Percentiles rank a stretch among this genome's conserved stretches.
phyloP scores from a whole-genome alignment of 35 echinoderm and acorn worm species.

The Ophioderma brevispina region DNA sequence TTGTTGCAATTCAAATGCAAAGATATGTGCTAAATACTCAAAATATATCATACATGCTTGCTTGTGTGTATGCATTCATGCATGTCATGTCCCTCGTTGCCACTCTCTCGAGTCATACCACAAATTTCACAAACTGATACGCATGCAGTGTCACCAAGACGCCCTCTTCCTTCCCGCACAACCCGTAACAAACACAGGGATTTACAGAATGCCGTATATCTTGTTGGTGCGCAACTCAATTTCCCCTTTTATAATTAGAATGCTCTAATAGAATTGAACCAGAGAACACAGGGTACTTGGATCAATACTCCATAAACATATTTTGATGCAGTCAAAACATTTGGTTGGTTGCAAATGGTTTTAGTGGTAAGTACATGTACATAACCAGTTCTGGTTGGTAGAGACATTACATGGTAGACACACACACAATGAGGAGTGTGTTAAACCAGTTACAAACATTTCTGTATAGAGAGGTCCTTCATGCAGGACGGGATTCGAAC shows the following conservation, averaged over 20 bases:
- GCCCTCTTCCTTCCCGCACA: too few relatives aligned
- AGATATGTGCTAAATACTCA: too few relatives aligned
- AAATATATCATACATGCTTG: too few relatives aligned
- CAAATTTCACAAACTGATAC: too few relatives aligned
- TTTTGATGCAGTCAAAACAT: neutral
- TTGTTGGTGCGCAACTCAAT: neutral
- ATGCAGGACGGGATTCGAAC: neutral
- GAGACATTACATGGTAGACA: neutral
- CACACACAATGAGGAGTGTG: neutral
- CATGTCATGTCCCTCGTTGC: too few relatives aligned
- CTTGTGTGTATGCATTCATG: too few relatives aligned
- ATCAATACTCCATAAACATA: neutral
- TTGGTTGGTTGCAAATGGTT: neutral
- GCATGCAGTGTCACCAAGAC: too few relatives aligned
- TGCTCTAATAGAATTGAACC: constrained; percentile 7
- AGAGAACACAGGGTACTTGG: neutral
- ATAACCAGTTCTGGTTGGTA: neutral
- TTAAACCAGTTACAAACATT: neutral
- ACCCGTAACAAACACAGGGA: neutral
- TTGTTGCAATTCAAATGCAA: too few relatives aligned
- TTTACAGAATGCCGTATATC: neutral
- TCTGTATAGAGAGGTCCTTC: neutral
- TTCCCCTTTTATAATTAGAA: neutral
- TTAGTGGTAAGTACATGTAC: neutral
- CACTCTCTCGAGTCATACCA: too few relatives aligned